These are phyloP conservation scores for Caretta caretta DNA, from an alignment of 2,113 vertebrate genomes.

Conservation along the genomic window DNA sequence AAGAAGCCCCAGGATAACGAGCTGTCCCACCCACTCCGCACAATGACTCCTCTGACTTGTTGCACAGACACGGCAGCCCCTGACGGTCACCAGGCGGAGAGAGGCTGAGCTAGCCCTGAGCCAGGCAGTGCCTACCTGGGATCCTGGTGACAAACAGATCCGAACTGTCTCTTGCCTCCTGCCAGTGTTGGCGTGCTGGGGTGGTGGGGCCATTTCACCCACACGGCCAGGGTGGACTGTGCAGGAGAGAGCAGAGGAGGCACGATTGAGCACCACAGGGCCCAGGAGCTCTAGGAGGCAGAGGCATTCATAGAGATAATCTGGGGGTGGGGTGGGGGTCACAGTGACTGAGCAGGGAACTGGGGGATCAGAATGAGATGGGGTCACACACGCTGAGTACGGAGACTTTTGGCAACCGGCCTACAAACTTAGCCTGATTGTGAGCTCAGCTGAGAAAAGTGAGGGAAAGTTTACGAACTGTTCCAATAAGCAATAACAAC, in stretches of 20 bases:
- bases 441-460: background rate
- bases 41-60: background rate
- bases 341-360: background rate
- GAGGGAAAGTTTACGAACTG: background rate
- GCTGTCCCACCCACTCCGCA: background rate
- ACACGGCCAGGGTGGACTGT: constrained; percentile 94
- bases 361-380: background rate
- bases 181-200: constrained; percentile 87
- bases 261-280: background rate
- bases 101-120: background rate
- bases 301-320: background rate
- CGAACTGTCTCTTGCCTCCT: constrained; percentile 85
- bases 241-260: constrained; percentile 25
- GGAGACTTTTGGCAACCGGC: background rate
- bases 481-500: background rate
- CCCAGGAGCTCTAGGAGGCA: background rate
- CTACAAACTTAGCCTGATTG: background rate
- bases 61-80: background rate
- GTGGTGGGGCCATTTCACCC: constrained; percentile 96
- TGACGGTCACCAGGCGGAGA: background rate
- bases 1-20: background rate
- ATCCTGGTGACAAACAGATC: constrained; percentile 98
- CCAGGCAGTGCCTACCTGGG: constrained; percentile 84
- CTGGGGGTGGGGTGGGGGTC: background rate
- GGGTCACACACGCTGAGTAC: background rate